These are phyloP conservation scores for Plectropomus leopardus DNA, from an alignment of 2,113 vertebrate genomes.

Conservation along the genomic window DNA sequence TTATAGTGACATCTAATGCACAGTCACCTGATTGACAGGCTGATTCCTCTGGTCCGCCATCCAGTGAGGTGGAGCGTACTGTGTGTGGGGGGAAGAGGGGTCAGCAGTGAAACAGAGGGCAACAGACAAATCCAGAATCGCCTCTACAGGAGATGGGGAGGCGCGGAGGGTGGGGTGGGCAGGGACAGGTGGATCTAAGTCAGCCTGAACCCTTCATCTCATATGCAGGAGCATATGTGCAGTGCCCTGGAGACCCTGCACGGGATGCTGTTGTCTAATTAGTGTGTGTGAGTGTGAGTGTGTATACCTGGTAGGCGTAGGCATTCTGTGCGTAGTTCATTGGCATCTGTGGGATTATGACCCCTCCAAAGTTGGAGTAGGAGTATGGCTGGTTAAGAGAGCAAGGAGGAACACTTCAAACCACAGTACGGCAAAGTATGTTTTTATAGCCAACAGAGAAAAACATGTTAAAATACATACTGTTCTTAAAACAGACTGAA, in stretches of 20 bases:
- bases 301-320: slow-evolving; percentile 90
- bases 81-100: slow-evolving; percentile 31
- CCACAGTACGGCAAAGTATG: neutral
- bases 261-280: slow-evolving; percentile 9
- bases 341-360: slow-evolving; percentile 89
- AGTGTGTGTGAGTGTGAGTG: neutral
- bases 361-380: slow-evolving; percentile 85
- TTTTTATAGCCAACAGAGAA: neutral
- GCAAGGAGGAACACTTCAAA: neutral
- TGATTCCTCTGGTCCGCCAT: slow-evolving; percentile 76
- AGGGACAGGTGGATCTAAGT: slow-evolving; percentile 10
- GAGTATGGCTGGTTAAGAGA: slow-evolving; percentile 87
- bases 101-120: slow-evolving; percentile 48
- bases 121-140: slow-evolving; percentile 23
- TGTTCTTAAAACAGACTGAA: neutral
- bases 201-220: slow-evolving; percentile 31
- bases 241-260: slow-evolving; percentile 2
- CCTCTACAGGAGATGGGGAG: neutral
- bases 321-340: slow-evolving; percentile 88
- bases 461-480: neutral
- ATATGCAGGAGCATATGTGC: slow-evolving; percentile 30
- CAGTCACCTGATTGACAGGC: slow-evolving; percentile 80
- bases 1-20: neutral
- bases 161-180: neutral
- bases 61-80: slow-evolving; percentile 81